These are phyloP conservation scores for Meiosimyza platycephala DNA, from an alignment of 2,888 invertebrate genomes.

Conservation along the genomic window DNA sequence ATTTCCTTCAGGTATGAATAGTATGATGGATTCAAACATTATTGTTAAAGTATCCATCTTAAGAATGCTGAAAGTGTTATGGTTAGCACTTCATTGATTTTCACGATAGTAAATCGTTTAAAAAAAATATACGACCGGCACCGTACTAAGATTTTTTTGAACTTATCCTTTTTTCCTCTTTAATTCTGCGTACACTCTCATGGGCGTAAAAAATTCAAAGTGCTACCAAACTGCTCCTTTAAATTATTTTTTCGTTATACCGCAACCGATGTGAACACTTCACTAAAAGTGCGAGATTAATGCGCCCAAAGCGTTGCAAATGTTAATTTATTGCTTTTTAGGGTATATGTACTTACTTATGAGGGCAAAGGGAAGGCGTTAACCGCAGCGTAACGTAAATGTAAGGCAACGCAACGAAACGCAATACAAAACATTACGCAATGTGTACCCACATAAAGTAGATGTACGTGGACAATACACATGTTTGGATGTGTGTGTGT, in stretches of 20 bases:
- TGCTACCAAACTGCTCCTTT: neutral
- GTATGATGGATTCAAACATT: too few species aligned
- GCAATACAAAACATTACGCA: neutral
- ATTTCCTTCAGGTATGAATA: too few species aligned
- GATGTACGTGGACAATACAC: neutral
- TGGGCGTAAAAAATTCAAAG: neutral
- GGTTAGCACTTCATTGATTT: too few species aligned
- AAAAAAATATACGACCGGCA: too few species aligned
- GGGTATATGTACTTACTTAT: too few species aligned
- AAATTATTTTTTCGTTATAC: neutral
- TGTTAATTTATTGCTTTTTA: constrained; percentile 52
- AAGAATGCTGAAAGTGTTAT: too few species aligned
- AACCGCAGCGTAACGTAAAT: constrained; percentile 36
- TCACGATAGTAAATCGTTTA: too few species aligned
- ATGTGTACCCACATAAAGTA: constrained; percentile 15
- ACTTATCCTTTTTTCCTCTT: too few species aligned
- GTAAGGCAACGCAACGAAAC: constrained; percentile 11
- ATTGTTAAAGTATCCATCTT: too few species aligned
- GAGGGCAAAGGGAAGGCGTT: constrained; percentile 22
- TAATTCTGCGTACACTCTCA: too few species aligned
- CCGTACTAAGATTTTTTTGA: too few species aligned
- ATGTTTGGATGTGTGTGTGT: too few species aligned
- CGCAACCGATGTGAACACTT: neutral
- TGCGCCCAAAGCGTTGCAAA: constrained; percentile 53
- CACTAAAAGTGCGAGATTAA: constrained; percentile 52